Conservation (phyloP, 2,113 vertebrate genomes). For the Oryzias woworae region DNA sequence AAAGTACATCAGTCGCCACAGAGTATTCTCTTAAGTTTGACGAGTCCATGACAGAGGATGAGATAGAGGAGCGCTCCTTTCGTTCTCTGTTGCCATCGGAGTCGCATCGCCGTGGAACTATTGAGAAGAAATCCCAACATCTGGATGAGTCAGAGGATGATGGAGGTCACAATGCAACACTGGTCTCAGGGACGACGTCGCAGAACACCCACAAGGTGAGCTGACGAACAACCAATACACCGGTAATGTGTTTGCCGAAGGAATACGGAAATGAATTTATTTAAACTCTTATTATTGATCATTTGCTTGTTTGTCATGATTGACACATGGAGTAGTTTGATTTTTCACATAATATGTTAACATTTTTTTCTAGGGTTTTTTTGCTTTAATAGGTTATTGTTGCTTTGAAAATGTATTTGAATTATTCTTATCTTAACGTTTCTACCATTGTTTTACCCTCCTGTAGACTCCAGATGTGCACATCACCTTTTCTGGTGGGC, state of each 20-base stretch:
- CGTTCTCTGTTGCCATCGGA: constrained; percentile 93
- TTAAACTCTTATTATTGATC: background rate
- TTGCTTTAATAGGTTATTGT: too few relatives aligned
- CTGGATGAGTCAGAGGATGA: constrained; percentile 90
- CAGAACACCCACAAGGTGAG: constrained; percentile 79
- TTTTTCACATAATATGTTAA: too few relatives aligned
- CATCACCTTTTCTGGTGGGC: constrained; percentile 88
- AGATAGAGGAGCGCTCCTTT: constrained; percentile 93
- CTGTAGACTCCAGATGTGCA: constrained; percentile 74
- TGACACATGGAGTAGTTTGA: too few relatives aligned
- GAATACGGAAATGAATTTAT: background rate
- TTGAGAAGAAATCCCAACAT: constrained; percentile 84
- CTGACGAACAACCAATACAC: background rate
- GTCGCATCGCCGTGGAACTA: constrained; percentile 88
- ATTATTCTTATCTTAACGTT: background rate
- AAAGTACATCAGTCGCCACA: constrained; percentile 86
- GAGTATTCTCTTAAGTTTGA: constrained; percentile 94
- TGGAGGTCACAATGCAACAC: constrained; percentile 68
- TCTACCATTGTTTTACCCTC: background rate
- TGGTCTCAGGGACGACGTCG: constrained; percentile 42
- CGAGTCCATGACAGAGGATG: constrained; percentile 94
- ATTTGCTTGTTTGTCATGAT: background rate
- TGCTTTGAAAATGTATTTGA: too few relatives aligned
- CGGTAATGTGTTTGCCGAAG: background rate
- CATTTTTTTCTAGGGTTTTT: too few relatives aligned